Conservation (phyloP, 2,797 vertebrate genomes). For the Takifugu ocellatus region DNA sequence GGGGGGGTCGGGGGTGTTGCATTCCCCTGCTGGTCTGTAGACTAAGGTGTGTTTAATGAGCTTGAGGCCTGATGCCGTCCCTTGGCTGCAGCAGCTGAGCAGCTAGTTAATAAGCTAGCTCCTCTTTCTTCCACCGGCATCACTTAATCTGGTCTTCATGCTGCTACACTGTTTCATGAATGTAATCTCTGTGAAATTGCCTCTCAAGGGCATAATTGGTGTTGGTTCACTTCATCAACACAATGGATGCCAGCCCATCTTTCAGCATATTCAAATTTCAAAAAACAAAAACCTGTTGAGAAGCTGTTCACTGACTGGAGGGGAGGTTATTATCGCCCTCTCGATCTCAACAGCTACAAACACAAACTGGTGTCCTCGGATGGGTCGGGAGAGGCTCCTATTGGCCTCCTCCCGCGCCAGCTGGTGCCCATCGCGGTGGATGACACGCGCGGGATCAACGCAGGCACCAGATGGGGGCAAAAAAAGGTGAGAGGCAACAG, state of each 20-base stretch:
- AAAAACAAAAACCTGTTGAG: too few relatives aligned
- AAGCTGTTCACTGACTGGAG: too few relatives aligned
- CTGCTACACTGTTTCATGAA: slow-evolving; percentile 14
- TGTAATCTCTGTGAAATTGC: slow-evolving; percentile 23
- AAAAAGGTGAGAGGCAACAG: slow-evolving; percentile 49
- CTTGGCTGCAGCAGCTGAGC: slow-evolving; percentile 53
- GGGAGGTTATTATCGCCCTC: background rate
- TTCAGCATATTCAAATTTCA: too few relatives aligned
- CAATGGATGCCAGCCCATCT: too few relatives aligned
- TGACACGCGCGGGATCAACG: slow-evolving; percentile 47
- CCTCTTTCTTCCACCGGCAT: slow-evolving; percentile 8
- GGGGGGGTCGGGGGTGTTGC: slow-evolving; percentile 30
- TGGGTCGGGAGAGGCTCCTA: slow-evolving; percentile 4
- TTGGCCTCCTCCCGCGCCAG: slow-evolving; percentile 23
- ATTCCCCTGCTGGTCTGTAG: slow-evolving; percentile 34
- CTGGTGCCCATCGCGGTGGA: slow-evolving; percentile 31
- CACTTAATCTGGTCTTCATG: background rate
- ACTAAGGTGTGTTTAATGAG: slow-evolving; percentile 69
- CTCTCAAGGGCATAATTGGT: slow-evolving; percentile 13
- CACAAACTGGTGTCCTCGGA: slow-evolving; percentile 21
- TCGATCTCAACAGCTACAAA: slow-evolving; percentile 7
- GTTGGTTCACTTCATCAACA: background rate
- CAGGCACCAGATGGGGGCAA: slow-evolving; percentile 37
- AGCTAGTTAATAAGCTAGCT: slow-evolving; percentile 74
- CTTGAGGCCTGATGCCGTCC: slow-evolving; percentile 59